Evolutionary conservation across 2,888 invertebrate genomes (phyloP), one percentile per base, ranked within the genome.

Genomic region (Erebia ligea): DNA sequence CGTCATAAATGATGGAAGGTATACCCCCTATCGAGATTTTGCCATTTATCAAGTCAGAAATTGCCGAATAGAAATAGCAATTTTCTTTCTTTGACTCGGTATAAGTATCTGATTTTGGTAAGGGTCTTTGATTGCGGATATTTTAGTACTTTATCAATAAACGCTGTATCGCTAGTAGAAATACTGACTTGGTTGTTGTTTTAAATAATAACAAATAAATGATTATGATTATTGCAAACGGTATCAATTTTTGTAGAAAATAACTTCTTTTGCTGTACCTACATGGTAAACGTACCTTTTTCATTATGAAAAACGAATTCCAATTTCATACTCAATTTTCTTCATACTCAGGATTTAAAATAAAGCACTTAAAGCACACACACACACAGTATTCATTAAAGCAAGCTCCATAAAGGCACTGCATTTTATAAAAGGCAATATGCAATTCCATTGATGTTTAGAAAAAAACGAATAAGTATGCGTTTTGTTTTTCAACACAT

Each of bases 361-460:
- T 48, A 21, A 62, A 62, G 62, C 48, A 62, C 21, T 61, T 5
- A 48, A 45, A 59, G 11, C 21, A 10, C 45, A n/a, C n/a, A n/a
- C n/a, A n/a, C n/a, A n/a, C 19, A 13, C 59, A n/a, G 40, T 21
- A 48, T 48, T 62, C 13, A 48, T 48, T 48, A 59, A 62, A 21
- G 61, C 21, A 21, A 42, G 45, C 45, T 15, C 21, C 61, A 62
- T 45, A 62, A 62, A 19, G 48, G 21, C 48, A 62, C 48, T 45
- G 21, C 45, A 48, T 19, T 62, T 62, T 45, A 62, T 62, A 62
- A 62, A 62, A 62, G 62, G 45, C 62, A 62, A 62, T 62, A 48
- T 62, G 62, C 62, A 62, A 62, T 62, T 62, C 62, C 21, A 62
- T 45, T 48, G 62, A 19, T 62, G 62, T 62, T 62, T 62, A 62